Conservation (phyloP, 2,113 vertebrate species). For the Haemorhous mexicanus region DNA sequence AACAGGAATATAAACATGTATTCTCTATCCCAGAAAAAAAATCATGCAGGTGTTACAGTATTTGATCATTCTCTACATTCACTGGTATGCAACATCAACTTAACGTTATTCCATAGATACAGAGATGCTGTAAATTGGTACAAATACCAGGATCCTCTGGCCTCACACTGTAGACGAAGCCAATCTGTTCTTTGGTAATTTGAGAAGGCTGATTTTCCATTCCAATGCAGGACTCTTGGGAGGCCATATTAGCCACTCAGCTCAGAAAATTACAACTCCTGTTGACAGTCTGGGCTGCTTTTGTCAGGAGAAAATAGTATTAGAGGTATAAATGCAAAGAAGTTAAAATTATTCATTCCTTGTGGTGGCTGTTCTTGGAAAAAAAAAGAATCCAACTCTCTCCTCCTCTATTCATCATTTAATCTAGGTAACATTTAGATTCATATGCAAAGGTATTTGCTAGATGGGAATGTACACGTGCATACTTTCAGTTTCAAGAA, state of each 20-base stretch:
- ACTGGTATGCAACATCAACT: slow-evolving; percentile 28
- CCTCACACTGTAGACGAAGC: slow-evolving; percentile 38
- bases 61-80: slow-evolving; percentile 31
- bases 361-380: neutral
- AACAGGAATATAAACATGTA: slow-evolving; percentile 50
- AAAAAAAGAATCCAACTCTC: neutral
- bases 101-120: slow-evolving; percentile 32
- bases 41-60: slow-evolving; percentile 18
- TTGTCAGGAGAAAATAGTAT: neutral
- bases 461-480: slow-evolving; percentile 52
- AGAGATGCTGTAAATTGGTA: slow-evolving; percentile 32
- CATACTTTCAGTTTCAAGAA: slow-evolving; percentile 68
- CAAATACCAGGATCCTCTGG: slow-evolving; percentile 31
- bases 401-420: slow-evolving; percentile 10
- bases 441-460: slow-evolving; percentile 20
- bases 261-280: neutral
- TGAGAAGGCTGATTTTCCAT: slow-evolving; percentile 40
- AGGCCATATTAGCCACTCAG: neutral
- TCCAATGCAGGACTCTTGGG: slow-evolving; percentile 27
- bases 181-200: slow-evolving; percentile 76
- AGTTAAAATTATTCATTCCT: neutral
- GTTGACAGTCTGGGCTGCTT: neutral
- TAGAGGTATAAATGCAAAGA: neutral
- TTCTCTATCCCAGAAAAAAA: slow-evolving; percentile 43
- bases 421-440: slow-evolving; percentile 29